These are phyloP conservation scores for Limnephilus lunatus DNA, from an alignment of 2,888 invertebrate genomes.

Conservation along the genomic window DNA sequence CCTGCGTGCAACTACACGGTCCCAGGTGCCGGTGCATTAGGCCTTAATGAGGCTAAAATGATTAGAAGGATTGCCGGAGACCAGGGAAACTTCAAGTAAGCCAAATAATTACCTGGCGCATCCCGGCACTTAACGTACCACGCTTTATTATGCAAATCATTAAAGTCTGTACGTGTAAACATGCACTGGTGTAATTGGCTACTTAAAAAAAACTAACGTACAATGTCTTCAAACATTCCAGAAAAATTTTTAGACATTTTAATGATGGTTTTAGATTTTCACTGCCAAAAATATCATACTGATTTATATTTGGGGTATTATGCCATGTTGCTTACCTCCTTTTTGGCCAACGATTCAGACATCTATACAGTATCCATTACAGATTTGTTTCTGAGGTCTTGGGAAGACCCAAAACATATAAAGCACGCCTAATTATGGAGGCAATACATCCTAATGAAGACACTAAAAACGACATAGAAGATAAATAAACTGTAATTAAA, in stretches of 20 bases:
- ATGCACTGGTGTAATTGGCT: slow-evolving; percentile 9
- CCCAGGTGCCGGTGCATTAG: slow-evolving; percentile 24
- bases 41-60: slow-evolving; percentile 41
- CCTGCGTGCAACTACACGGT: not conserved
- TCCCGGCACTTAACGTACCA: not conserved
- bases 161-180: slow-evolving; percentile 3
- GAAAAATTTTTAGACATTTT: not conserved
- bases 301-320: no score
- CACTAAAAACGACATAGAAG: no score
- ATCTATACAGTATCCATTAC: no score
- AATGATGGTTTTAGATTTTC: not conserved
- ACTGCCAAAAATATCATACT: no score
- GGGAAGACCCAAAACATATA: no score
- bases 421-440: no score
- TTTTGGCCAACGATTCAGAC: no score
- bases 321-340: no score
- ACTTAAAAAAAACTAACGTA: not conserved
- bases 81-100: slow-evolving; percentile 14
- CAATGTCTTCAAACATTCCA: not conserved
- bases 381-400: no score
- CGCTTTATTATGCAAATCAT: slow-evolving; percentile 19
- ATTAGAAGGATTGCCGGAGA: slow-evolving; percentile 18
- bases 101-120: slow-evolving; percentile 30
- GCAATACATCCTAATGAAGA: no score
- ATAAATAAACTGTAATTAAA: no score